Evolutionary conservation across 2,113 vertebrate species (phyloP).

Genomic region (Aegypius monachus): DNA sequence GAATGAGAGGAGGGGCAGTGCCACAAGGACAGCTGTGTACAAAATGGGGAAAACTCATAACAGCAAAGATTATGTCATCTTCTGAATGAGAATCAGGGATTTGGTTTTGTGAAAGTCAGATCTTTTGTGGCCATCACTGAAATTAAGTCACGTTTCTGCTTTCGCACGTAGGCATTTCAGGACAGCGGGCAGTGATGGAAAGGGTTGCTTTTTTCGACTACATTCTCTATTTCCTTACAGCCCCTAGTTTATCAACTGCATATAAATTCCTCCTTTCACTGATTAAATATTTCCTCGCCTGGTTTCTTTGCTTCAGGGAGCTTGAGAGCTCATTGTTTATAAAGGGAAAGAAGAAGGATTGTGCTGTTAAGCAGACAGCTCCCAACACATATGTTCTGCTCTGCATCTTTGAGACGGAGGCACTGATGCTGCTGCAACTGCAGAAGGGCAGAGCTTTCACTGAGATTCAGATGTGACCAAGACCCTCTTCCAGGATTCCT

Average conservation of each 20-base stretch:
- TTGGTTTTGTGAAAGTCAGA: background rate
- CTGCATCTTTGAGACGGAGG: background rate
- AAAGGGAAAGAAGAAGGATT: background rate
- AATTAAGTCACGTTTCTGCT: background rate
- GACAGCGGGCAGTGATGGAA: background rate
- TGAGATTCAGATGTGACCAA: background rate
- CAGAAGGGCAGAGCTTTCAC: background rate
- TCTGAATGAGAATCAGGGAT: background rate
- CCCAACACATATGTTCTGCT: background rate
- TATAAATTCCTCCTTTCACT: background rate
- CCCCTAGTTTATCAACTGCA: background rate
- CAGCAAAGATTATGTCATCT: background rate
- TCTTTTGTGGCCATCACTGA: background rate
- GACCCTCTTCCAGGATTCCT: background rate
- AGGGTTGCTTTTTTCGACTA: background rate
- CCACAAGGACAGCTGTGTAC: background rate
- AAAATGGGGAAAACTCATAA: background rate
- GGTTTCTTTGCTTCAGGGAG: conserved; percentile 48
- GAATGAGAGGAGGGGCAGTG: background rate
- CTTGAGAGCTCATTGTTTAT: background rate
- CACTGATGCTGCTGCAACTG: background rate
- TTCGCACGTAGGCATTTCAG: background rate
- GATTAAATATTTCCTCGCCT: background rate
- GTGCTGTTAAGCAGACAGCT: background rate
- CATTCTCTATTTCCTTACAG: background rate